phyloP scores from a whole-genome alignment of 2,888 invertebrate genomes.

The Chelonus formosanus region DNA sequence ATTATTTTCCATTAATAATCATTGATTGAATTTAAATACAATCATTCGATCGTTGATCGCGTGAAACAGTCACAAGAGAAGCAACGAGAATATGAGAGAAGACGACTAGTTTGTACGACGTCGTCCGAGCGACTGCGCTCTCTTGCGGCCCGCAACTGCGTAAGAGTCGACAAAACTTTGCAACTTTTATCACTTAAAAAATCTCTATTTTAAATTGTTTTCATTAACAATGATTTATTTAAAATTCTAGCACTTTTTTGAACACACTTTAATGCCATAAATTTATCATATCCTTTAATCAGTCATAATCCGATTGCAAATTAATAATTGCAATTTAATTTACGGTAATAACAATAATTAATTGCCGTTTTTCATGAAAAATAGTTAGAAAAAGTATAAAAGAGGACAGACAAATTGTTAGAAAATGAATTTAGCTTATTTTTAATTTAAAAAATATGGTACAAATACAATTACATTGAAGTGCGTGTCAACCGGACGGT shows the following conservation, averaged over 20 bases:
- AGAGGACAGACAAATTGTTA: too few relatives aligned
- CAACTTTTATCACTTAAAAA: not conserved
- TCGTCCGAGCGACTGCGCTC: slow-evolving; percentile 43
- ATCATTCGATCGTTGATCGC: not conserved
- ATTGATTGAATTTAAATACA: not conserved
- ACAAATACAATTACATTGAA: not conserved
- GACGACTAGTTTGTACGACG: slow-evolving; percentile 38
- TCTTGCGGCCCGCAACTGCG: slow-evolving; percentile 17
- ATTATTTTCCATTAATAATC: slow-evolving; percentile 3
- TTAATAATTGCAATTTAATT: too few relatives aligned
- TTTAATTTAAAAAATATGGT: too few relatives aligned
- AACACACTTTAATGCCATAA: too few relatives aligned
- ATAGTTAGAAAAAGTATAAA: too few relatives aligned
- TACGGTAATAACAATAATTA: too few relatives aligned
- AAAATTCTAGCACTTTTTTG: too few relatives aligned
- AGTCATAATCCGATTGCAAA: too few relatives aligned
- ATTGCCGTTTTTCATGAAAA: not conserved
- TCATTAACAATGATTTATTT: too few relatives aligned
- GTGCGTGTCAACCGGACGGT: slow-evolving; percentile 54
- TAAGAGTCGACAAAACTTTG: not conserved
- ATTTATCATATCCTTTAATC: too few relatives aligned
- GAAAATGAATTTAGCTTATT: too few relatives aligned
- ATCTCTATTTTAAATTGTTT: not conserved
- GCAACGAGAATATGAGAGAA: slow-evolving; percentile 17
- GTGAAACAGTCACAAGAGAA: not conserved